Base-by-base conservation (phyloP, 2,113 vertebrate species). In the Suncus etruscus region DNA sequence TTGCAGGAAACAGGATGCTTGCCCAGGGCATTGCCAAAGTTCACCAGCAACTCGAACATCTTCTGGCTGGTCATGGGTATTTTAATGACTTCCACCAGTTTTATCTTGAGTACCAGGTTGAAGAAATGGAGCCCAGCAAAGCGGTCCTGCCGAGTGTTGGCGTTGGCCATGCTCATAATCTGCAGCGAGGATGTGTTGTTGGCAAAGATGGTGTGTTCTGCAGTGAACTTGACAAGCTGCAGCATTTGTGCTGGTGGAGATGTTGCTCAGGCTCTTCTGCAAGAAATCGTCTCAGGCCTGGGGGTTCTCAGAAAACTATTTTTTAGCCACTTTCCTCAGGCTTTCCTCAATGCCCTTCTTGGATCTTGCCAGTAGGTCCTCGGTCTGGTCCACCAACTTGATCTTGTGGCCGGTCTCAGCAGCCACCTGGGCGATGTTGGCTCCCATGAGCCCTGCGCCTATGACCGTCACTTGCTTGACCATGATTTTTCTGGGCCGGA, bases 101-200 rank as follows among this genome's bases (percentile, higher is more conserved):
- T 99, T 99, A 99, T 99, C 98, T 99, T 24, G 27, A 99, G 99
- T 68, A 99, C 99, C 0, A 99, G 99, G 91, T 99, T 99, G 96
- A 99, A 99, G 97, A 99, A 99, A 97, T 99, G 99, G 65, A 99
- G 98, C 65, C 99, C 99, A 0, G 98, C 99, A 18, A 99, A 99
- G 4, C 98, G 97, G 97, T 99, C 99, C 94, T 98, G 98, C 78
- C 99, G 98, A 87, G 96, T 97, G 86, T 99, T 99, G 47, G 98
- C 97, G 29, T 99, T 99, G 87, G 99, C 99, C 73, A 99, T 97
- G 95, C 98, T 97, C 0, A 98, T 97, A 95, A 99, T 99, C 54
- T 98, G 98, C 97, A 99, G 91, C 25, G 99, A 99, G 1, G 99
- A 99, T 0, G 99, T 99, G 97, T 99, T 99, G 98, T 99, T 99